Base-by-base conservation (phyloP, 1,140 invertebrate genomes). In the Eupeodes corollae region DNA sequence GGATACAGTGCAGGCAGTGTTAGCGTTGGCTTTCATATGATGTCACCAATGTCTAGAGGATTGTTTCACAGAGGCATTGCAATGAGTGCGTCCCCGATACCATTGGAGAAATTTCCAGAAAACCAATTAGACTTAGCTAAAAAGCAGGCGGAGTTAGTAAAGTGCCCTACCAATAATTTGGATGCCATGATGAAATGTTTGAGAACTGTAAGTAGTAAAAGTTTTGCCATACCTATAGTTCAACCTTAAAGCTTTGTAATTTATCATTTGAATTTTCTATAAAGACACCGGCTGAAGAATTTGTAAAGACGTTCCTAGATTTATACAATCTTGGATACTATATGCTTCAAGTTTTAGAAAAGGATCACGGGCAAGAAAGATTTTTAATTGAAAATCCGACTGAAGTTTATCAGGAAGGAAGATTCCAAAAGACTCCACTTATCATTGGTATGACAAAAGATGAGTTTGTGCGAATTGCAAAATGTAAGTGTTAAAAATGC, bases 321-420 rank as follows among this genome's bases (percentile, higher is more conserved):
- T 67, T 67, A 52, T 76, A 79, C 46, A 69, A 68, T 52, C 72
- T 77, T 52, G 71, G 69, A n/a, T 53, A 54, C 1, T 52, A 79
- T 11, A 86, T 80, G 79, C 49, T 50, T 3, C 79, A 82, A 3
- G 78, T 83, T 1, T 70, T 86, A 5, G 84, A 87, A 57, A 69
- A 72, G 5, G 76, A 82, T 55, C 75, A 78, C 48, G 80, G 79
- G 0, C 76, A 82, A 44, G 75, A 82, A 53, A 71, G 79, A 44
- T 86, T 83, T 57, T 61, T 86, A 6, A 54, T 74, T 0, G 74
- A 73, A n/a, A 63, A 81, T 56, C 82, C 83, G 0, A 55, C 70
- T 13, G 70, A 76, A 31, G 61, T 79, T 0, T 73, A 82, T 1
- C 56, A 60, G 15, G 52, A 70, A 16, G 78, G 78, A 0, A 67